Conservation (phyloP, 2,113 vertebrate species). For the Rhipidura dahli region DNA sequence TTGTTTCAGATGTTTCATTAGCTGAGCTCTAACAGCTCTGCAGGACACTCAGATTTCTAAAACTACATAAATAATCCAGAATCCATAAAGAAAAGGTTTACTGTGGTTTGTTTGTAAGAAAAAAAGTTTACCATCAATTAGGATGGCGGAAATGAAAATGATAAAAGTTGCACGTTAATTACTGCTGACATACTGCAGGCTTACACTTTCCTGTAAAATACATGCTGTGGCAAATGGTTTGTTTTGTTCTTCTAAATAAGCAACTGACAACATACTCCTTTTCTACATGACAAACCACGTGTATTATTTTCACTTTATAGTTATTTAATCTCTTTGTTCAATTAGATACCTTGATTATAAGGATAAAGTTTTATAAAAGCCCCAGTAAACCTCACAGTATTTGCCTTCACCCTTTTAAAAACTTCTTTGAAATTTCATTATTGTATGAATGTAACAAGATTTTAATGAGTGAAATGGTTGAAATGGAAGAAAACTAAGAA, state of each 20-base stretch:
- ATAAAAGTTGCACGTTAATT: not conserved
- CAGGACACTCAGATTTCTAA: not conserved
- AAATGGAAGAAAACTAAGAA: not conserved
- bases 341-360: not conserved
- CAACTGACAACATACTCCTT: not conserved
- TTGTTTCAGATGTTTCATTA: not conserved
- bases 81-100: not conserved
- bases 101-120: not conserved
- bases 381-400: not conserved
- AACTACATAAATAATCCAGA: not conserved
- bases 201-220: not conserved
- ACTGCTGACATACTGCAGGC: not conserved
- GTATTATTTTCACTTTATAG: not conserved
- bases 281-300: not conserved
- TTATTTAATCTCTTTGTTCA: not conserved
- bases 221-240: not conserved
- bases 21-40: not conserved
- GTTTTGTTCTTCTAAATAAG: not conserved
- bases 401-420: not conserved
- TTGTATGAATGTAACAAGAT: not conserved
- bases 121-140: not conserved
- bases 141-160: not conserved
- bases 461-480: not conserved
- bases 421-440: not conserved
- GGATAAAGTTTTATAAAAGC: not conserved